A percentile compares a stretch with the other conserved stretches of the same genome.
Conservation (phyloP, 64 coral and sea anemone genomes). For the Stylophora pistillata region DNA sequence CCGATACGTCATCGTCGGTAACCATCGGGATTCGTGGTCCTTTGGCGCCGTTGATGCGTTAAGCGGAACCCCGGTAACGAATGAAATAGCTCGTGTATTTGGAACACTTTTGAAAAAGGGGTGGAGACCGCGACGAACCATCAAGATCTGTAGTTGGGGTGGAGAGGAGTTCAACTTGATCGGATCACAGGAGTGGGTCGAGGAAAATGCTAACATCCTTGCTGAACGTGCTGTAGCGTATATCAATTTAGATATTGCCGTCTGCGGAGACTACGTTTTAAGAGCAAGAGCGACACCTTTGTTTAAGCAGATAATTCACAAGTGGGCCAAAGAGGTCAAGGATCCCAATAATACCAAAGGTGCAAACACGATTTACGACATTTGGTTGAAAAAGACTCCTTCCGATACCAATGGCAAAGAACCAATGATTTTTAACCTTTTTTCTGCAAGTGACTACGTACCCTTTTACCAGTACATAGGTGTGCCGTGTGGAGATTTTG, state of each 20-base stretch:
- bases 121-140: slow-evolving; percentile 84
- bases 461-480: slow-evolving; percentile 69
- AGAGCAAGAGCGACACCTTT: slow-evolving; percentile 69
- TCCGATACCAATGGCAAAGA: slow-evolving; percentile 20
- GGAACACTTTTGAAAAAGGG: slow-evolving; percentile 59
- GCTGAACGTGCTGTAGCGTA: slow-evolving; percentile 68
- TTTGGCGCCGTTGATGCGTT: slow-evolving; percentile 79
- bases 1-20: slow-evolving; percentile 88
- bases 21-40: slow-evolving; percentile 89
- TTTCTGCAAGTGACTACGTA: slow-evolving; percentile 67
- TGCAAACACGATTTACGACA: slow-evolving; percentile 61
- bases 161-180: slow-evolving; percentile 75
- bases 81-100: slow-evolving; percentile 80
- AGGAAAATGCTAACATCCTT: slow-evolving; percentile 75
- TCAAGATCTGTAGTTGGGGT: slow-evolving; percentile 90
- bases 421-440: slow-evolving; percentile 62
- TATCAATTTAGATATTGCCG: slow-evolving; percentile 78
- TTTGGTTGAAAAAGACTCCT: slow-evolving; percentile 60
- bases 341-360: slow-evolving; percentile 33
- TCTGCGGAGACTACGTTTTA: slow-evolving; percentile 71
- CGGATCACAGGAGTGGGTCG: slow-evolving; percentile 80
- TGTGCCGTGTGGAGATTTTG: slow-evolving; percentile 53
- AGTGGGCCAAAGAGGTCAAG: slow-evolving; percentile 43
- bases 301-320: slow-evolving; percentile 59
- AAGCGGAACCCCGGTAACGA: slow-evolving; percentile 82